Base-by-base conservation (phyloP, 1,140 invertebrate genomes). In the Saccostrea cuccullata region DNA sequence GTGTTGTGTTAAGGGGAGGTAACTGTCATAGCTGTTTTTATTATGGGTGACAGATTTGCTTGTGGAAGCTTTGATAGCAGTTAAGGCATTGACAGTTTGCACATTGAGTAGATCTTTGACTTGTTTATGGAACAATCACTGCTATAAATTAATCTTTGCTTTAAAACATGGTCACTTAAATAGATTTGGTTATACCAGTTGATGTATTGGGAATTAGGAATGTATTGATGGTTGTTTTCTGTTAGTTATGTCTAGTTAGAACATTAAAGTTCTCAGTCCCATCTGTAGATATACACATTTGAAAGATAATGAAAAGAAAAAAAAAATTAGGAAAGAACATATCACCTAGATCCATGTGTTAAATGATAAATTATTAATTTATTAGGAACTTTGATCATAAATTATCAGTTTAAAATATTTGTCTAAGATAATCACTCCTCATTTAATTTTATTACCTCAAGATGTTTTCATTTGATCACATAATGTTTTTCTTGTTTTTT, bases 21-120 rank as follows among this genome's bases (percentile, higher is more conserved):
- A 77, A 36, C 23, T 30, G 70, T 30, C 70, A 77, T 15, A 30
- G 30, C 13, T 30, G 26, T 77, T 15, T 30, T 77, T 30, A 12
- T 12, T 11, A 9, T 30, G 23, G 26, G 13, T 73, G 26, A 77
- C 70, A 77, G 70, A 64, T 17, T 17, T 23, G 20, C 15, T 67
- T 67, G 20, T 67, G 17, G 60, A 20, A 20, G 20, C 60, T 9
- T 23, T 67, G 60, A 20, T 67, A 23, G 26, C 26, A 30, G 26
- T 77, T 26, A 36, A 17, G 15, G 17, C 15, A 30, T 13, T 77
- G 70, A 77, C 70, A 77, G 70, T 36, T 77, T 77, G 11, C 30
- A 77, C 70, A 77, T 4, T 77, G 70, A 77, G 70, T 77, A 77
- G 3, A 77, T 23, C 26, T 77, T 77, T 77, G 70, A 77, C 70